A percentile compares a stretch with the other conserved stretches of the same genome.
phyloP scores from a whole-genome alignment of 1,140 invertebrate genomes.

The Lanistes nyassanus region DNA sequence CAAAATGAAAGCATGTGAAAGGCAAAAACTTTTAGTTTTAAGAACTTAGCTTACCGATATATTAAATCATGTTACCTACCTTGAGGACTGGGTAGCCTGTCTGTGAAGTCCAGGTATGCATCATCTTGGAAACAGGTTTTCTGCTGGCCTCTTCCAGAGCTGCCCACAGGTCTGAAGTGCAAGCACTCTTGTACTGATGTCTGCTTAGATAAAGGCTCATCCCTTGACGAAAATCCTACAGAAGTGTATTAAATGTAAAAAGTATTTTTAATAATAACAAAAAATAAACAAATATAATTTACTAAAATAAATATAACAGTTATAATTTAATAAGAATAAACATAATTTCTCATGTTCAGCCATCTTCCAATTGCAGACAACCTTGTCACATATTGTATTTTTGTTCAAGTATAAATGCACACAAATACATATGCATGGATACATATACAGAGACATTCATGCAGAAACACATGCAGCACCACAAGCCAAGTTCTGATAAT shows the following conservation, averaged over 20 bases:
- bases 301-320: neutral
- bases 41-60: neutral
- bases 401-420: no score
- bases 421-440: neutral
- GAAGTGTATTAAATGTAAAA: no score
- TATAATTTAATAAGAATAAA: neutral
- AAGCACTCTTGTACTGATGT: constrained; percentile 90
- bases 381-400: neutral
- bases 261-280: no score
- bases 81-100: constrained; percentile 78
- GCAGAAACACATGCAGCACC: neutral
- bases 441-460: constrained; percentile 1
- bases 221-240: constrained; percentile 87
- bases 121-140: constrained; percentile 89
- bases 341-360: neutral
- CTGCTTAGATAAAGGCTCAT: constrained; percentile 92
- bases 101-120: constrained; percentile 94
- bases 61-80: constrained; percentile 35
- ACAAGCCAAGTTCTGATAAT: neutral
- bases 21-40: neutral
- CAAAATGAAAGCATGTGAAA: neutral
- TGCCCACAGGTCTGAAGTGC: constrained; percentile 93
- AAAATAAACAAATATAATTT: neutral
- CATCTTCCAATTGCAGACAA: neutral
- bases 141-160: constrained; percentile 88